These are phyloP conservation scores for Lasioglossum lativentre DNA, from an alignment of 2,888 invertebrate genomes.

Conservation along the genomic window DNA sequence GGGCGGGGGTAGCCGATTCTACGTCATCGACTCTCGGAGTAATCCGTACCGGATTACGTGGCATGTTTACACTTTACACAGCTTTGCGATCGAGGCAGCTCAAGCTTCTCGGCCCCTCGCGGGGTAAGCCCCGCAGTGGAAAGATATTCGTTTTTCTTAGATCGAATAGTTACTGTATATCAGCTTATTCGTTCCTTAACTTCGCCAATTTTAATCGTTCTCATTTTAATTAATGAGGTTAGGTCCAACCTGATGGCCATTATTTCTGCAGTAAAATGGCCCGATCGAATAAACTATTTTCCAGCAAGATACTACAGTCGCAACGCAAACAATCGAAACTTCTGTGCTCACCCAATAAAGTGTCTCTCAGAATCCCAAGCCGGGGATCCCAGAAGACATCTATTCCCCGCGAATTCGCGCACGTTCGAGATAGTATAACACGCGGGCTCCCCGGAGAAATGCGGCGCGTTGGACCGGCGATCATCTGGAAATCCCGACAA, in stretches of 20 bases:
- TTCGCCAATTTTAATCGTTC: neutral
- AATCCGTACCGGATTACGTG: no score
- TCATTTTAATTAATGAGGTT: neutral
- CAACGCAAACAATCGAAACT: neutral
- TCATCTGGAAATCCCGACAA: slow-evolving; percentile 18
- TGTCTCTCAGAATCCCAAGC: neutral
- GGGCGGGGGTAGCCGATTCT: no score
- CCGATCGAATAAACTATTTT: neutral
- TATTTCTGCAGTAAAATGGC: no score
- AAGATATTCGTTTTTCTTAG: no score
- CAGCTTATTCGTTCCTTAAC: no score
- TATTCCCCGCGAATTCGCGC: neutral
- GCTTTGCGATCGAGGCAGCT: no score
- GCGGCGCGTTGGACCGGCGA: neutral
- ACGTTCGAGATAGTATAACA: neutral
- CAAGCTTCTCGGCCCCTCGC: no score
- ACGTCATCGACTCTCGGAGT: no score
- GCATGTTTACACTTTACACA: no score
- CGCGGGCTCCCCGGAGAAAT: neutral
- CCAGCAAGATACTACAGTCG: neutral
- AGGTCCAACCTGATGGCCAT: no score
- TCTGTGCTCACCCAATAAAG: neutral
- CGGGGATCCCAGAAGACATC: neutral
- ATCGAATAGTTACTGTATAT: no score
- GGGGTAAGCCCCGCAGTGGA: no score